These are phyloP conservation scores for Polydrusus cervinus DNA, from an alignment of 2,888 invertebrate species.

Conservation along the genomic window DNA sequence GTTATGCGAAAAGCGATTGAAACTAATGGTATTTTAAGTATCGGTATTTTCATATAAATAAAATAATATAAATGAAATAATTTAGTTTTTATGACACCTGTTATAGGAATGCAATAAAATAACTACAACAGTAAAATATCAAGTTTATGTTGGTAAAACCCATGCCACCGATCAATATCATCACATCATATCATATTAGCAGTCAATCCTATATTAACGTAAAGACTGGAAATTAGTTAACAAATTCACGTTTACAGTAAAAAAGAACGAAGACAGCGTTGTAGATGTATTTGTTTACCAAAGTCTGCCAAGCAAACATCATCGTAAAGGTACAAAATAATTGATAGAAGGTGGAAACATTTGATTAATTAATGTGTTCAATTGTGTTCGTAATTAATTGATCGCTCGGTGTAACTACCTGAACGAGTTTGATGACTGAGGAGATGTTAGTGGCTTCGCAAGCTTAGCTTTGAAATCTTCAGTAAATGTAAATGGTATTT, in stretches of 20 bases:
- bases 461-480: too few species aligned
- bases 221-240: not conserved
- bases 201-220: not conserved
- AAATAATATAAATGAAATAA: too few species aligned
- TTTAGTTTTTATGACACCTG: not conserved
- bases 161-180: not conserved
- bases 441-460: not conserved
- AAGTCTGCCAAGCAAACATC: not conserved
- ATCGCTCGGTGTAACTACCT: not conserved
- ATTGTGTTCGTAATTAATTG: not conserved
- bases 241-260: not conserved
- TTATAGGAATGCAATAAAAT: too few species aligned
- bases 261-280: not conserved
- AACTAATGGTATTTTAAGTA: too few species aligned
- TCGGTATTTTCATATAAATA: too few species aligned
- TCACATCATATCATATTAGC: too few species aligned
- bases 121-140: not conserved
- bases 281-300: not conserved
- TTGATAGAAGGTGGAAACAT: not conserved
- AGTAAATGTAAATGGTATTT: too few species aligned
- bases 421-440: not conserved
- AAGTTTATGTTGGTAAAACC: conserved; percentile 3
- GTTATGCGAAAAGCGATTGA: too few species aligned
- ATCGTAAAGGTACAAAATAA: not conserved
- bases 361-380: not conserved